Conservation (phyloP, 2,888 invertebrate species). For the Emesis furor region DNA sequence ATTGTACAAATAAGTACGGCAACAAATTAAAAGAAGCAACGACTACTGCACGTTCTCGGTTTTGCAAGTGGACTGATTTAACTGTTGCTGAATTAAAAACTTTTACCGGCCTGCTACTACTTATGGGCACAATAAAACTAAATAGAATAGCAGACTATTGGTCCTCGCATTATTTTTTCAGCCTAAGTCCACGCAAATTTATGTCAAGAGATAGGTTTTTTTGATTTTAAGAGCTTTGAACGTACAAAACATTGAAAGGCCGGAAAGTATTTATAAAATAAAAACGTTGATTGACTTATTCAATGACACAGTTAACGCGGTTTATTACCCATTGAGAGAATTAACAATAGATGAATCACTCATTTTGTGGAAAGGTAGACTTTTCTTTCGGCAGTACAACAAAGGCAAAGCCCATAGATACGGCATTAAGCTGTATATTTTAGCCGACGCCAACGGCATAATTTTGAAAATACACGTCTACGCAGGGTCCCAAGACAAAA, state of each 20-base stretch:
- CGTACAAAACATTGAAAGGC: conserved; percentile 11
- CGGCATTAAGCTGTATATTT: background rate
- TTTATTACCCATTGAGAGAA: conserved; percentile 57
- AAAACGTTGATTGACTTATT: conserved; percentile 46
- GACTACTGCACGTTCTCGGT: conserved; percentile 39
- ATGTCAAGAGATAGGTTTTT: conserved; percentile 55
- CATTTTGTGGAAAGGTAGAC: background rate
- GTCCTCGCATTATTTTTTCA: conserved; percentile 55
- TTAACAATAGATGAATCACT: conserved; percentile 43
- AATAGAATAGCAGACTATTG: conserved; percentile 63
- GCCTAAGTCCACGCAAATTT: conserved; percentile 29
- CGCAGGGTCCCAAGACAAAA: conserved; percentile 63
- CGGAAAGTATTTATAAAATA: background rate
- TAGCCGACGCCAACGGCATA: background rate
- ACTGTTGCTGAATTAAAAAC: conserved; percentile 50
- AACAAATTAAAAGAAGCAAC: conserved; percentile 48
- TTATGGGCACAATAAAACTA: conserved; percentile 59
- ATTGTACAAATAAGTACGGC: conserved; percentile 48
- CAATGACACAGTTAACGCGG: conserved; percentile 74
- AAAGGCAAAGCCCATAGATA: background rate
- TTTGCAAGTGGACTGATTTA: conserved; percentile 34
- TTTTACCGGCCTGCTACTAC: conserved; percentile 46
- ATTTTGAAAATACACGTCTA: conserved; percentile 75
- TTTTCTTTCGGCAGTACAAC: background rate
- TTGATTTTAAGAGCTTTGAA: conserved; percentile 55